Conservation (phyloP, 1,140 invertebrate genomes). For the Drosophila guanche region DNA sequence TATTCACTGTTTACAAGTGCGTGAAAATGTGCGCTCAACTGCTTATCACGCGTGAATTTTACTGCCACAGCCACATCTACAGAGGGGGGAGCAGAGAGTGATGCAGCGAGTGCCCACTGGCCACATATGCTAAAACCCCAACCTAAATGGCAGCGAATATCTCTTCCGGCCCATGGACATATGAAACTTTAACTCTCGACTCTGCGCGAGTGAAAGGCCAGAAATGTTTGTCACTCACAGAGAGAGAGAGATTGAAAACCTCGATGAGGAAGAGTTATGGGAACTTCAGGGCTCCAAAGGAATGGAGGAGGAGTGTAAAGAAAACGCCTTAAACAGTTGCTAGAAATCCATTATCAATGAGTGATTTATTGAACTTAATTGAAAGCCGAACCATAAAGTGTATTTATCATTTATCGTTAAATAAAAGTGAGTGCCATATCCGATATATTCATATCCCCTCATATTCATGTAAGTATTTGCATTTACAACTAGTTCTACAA, state of each 20-base stretch:
- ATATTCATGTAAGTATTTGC: no score
- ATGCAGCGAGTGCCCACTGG: slow-evolving; percentile 41
- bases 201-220: slow-evolving; percentile 5
- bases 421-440: no score
- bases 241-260: slow-evolving; percentile 9
- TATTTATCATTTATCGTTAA: no score
- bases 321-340: no score
- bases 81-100: neutral
- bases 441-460: no score
- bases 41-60: slow-evolving; percentile 77
- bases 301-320: no score
- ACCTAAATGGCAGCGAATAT: slow-evolving; percentile 39
- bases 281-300: no score
- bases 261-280: no score
- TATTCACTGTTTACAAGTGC: slow-evolving; percentile 77
- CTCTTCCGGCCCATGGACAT: slow-evolving; percentile 38
- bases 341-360: no score
- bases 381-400: no score
- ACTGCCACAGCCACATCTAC: slow-evolving; percentile 49
- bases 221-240: slow-evolving; percentile 22
- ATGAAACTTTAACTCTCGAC: slow-evolving; percentile 46
- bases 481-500: no score
- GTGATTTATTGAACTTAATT: no score
- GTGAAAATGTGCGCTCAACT: slow-evolving; percentile 80
- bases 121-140: slow-evolving; percentile 55